phyloP scores from a whole-genome alignment of 1,140 invertebrate species.

The Hypsibius dujardini region DNA sequence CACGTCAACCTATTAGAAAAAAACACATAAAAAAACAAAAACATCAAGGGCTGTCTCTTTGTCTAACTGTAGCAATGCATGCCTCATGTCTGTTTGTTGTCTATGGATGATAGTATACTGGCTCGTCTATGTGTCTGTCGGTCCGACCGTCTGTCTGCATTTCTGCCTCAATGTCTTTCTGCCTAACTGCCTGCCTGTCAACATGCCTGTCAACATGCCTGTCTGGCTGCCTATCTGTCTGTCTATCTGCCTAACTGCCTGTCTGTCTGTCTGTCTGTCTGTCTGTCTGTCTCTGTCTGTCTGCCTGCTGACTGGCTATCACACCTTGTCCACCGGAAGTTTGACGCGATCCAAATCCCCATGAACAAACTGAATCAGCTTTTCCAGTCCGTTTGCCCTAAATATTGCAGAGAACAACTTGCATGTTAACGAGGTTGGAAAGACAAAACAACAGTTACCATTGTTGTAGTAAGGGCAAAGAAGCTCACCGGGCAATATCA shows the following conservation, averaged over 20 bases:
- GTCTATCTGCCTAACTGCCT: not conserved
- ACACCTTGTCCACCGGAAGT: slow-evolving; percentile 2
- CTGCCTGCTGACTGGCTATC: no score
- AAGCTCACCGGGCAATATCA: slow-evolving; percentile 1
- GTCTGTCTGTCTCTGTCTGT: no score
- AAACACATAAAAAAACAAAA: not conserved
- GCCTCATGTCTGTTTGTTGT: not conserved
- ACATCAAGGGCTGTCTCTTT: not conserved
- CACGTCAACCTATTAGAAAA: slow-evolving; percentile 4
- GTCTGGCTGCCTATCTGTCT: not conserved
- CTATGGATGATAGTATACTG: no score
- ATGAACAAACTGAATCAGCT: not conserved
- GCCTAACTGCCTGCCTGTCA: not conserved
- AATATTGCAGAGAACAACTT: not conserved
- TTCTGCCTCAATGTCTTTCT: not conserved
- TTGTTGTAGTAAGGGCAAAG: not conserved
- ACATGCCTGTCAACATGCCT: not conserved
- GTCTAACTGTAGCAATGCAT: not conserved
- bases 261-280: no score
- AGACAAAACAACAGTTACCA: not conserved
- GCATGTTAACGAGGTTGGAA: no score
- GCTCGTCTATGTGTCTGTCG: not conserved
- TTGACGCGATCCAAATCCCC: not conserved
- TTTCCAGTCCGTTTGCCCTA: not conserved
- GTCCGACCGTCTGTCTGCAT: not conserved